Base-by-base conservation (phyloP, 2,797 vertebrate genomes). In the Pampus argenteus region DNA sequence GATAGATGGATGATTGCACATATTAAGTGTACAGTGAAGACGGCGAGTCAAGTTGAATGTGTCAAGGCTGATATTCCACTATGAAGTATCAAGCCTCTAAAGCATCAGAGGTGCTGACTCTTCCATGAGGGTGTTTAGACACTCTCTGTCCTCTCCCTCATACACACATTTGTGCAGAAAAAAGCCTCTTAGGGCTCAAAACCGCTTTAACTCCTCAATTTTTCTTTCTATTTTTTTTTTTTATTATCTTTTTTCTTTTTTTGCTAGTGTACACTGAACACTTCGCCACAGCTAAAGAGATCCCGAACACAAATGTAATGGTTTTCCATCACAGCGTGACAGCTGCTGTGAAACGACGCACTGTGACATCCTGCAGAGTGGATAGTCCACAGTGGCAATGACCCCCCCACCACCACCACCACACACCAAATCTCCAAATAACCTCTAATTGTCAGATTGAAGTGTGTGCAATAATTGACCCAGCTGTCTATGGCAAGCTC, bases 171-270 rank as follows among this genome's bases (percentile, higher is more conserved):
- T 82, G 76, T 77, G 74, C 9, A 40, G 7, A 18, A 73, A 79
- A 88, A 91, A 92, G 82, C 91, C 83, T 90, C 89, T 93, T 93
- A 91, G 29, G 78, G 51, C 79, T 86, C 66, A 76, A 89, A 90
- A 90, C 60, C 36, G 69, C 85, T 93, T 90, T 89, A 88, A 85
- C 77, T 75, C 63, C 45, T 57, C 25, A 4, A 40, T 20, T 49
- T 65, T 66, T 56, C 64, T 18, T 54, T 34, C 63, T 9, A 47
- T 66, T 5, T 49, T 50, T 50, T 3, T 25, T 26, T 26, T 67
- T n/a, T n/a, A n/a, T n/a, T n/a, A n/a, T n/a, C n/a, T 5, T 49
- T 50, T 50, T 3, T 25, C 17, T 26, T 67, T 56, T 55, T 65
- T 64, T 65, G 48, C 76, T 38, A 11, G 76, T 76, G 68, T 82